Evolutionary conservation across 1,140 invertebrate genomes (phyloP).

Genomic region (Homalodisca vitripennis): DNA sequence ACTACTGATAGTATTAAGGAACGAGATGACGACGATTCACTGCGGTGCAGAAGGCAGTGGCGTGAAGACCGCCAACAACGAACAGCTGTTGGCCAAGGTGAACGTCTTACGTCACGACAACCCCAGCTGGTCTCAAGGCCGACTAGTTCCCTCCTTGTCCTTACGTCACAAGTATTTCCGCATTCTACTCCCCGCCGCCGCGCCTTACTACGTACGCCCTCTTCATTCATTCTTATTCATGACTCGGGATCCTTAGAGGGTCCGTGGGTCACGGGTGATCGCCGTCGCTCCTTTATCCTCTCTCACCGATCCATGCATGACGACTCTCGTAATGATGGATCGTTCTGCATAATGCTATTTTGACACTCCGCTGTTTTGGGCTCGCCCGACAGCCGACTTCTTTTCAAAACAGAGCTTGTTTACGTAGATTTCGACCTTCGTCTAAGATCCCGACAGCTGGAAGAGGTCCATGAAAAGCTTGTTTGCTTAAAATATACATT

Average conservation of each 20-base stretch:
- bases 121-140: slow-evolving; percentile 22
- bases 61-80: background rate
- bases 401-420: no score
- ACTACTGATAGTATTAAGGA: no score
- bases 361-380: no score
- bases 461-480: no score
- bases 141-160: slow-evolving; percentile 1
- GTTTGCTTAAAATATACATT: no score
- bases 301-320: background rate
- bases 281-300: background rate
- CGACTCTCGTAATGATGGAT: background rate
- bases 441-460: no score
- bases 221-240: slow-evolving; percentile 29
- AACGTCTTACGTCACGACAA: slow-evolving; percentile 21
- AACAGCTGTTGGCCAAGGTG: background rate
- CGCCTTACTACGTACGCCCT: no score
- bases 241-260: background rate
- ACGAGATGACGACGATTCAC: no score
- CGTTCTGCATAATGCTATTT: background rate
- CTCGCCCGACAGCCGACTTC: no score
- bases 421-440: no score
- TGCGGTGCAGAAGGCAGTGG: no score
- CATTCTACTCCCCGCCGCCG: background rate
- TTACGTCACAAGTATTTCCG: no score
- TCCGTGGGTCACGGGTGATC: background rate